A percentile compares a stretch with the other conserved stretches of the same genome.
These are phyloP conservation scores for Caloenas nicobarica DNA, from an alignment of 2,113 vertebrate species.

Conservation along the genomic window DNA sequence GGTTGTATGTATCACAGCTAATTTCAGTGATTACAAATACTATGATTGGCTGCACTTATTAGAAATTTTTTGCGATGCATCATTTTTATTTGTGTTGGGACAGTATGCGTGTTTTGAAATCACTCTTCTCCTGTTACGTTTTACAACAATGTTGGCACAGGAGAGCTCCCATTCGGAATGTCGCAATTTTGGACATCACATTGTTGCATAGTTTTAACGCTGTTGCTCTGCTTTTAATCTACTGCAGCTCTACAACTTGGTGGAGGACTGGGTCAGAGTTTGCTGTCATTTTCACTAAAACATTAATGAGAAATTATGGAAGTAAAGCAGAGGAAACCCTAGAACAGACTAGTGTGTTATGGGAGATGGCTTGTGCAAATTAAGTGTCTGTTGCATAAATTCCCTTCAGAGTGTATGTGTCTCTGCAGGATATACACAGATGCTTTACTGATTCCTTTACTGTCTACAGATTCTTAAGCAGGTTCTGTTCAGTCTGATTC, in stretches of 20 bases:
- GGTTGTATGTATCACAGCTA: background rate
- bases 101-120: background rate
- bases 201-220: background rate
- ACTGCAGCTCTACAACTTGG: background rate
- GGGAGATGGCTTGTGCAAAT: background rate
- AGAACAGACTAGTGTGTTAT: background rate
- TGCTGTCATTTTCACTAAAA: background rate
- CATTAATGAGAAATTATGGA: background rate
- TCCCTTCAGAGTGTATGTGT: background rate
- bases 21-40: background rate
- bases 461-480: background rate
- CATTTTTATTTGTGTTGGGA: background rate
- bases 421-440: background rate
- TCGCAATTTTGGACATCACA: fast-evolving
- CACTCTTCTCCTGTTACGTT: background rate
- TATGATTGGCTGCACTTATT: background rate
- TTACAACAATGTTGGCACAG: background rate
- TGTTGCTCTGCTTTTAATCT: background rate
- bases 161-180: background rate
- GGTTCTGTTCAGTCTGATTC: background rate
- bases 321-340: background rate
- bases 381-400: background rate
- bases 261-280: background rate
- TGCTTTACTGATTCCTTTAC: background rate
- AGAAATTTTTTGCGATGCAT: background rate